Base-by-base conservation (phyloP, 1,140 invertebrate genomes). In the Achatina immaculata region DNA sequence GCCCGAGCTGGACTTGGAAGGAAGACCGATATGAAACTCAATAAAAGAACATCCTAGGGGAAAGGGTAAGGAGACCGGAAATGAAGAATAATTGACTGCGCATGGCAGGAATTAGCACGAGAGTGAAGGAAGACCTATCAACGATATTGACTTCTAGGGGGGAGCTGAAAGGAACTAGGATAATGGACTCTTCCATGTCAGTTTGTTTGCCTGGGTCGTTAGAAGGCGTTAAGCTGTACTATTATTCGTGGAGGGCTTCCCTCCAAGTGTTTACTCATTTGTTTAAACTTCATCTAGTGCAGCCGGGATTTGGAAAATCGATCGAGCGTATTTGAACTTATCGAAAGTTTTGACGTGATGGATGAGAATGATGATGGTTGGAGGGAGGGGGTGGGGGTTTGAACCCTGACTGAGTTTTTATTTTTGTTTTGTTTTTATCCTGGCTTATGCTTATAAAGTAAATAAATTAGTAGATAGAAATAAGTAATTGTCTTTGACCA, bases 51-150 rank as follows among this genome's bases (percentile, higher is more conserved):
- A 55, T 55, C 48, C 16, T 24, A 3, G 3, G n/a, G 38, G 38
- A 36, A 36, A 40, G 16, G 65, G 11, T 4, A 24, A 31, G 31
- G 34, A 68, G 65, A 14, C 51, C 65, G 65, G 38, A 36, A 14
- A 24, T 34, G n/a, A 31, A 31, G 65, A 24, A 34, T 68, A 68
- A 68, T 68, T 68, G 65, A 68, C 11, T 36, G 65, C 65, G 65
- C 38, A 68, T 40, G n/a, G 11, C 11, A 40, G 6, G 65, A 24
- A 40, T 16, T 34, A 40, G 31, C 21, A 34, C 2, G 16, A 68
- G 31, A 36, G n/a, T 34, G 65, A 68, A 34, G 14, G 65, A 68
- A 68, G 28, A 9, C 65, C 24, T 31, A 68, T 34, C 16, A 68
- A 68, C 34, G 65, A 21, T 68, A 68, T 68, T 68, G 65, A 68